Base-by-base conservation (phyloP, 2,113 vertebrate species). In the Melanerpes aurifrons region DNA sequence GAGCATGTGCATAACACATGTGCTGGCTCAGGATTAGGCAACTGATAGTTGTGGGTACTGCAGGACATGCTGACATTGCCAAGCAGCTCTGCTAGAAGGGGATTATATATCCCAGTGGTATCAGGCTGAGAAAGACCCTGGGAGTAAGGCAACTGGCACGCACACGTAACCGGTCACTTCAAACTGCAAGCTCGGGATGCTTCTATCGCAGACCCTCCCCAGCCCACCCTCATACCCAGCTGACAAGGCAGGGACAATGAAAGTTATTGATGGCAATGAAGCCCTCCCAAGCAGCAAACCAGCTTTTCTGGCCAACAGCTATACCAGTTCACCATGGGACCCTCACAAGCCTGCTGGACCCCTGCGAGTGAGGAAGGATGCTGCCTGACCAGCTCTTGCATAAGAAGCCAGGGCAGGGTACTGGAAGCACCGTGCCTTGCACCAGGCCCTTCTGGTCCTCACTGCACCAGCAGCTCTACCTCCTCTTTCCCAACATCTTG, bases 1-100 rank as follows among this genome's bases (percentile, higher is more conserved):
- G 8, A 95, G 84, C 94, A 95, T 93, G 92, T 95, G 95, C 80
- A 91, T 82, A 94, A 94, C 95, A 96, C 70, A 96, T 96, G 96
- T 90, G 91, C 86, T 93, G 71, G 47, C 86, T 93, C 21, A 3
- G 94, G 80, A 94, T 94, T 93, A 88, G 76, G 91, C 76, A 94
- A 90, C 67, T 91, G 95, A 89, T 89, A 95, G 89, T 93, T 93
- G 92, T 48, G 91, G 73, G 48, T 75, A 90, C 47, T 82, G 76
- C 69, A 87, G 93, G 75, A 86, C 50, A 89, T 32, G 82, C 85
- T 86, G 76, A 95, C 91, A 87, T 90, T 96, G 77, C 56, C n/a
- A 3, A 86, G 67, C 73, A 84, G 96, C 61, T 74, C 80, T 78
- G 45, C 12, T 62, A 70, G 40, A 88, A 95, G 50, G 56, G 32